Conservation (phyloP, 2,888 invertebrate species). For the Vannuccia rotundouncinata region DNA sequence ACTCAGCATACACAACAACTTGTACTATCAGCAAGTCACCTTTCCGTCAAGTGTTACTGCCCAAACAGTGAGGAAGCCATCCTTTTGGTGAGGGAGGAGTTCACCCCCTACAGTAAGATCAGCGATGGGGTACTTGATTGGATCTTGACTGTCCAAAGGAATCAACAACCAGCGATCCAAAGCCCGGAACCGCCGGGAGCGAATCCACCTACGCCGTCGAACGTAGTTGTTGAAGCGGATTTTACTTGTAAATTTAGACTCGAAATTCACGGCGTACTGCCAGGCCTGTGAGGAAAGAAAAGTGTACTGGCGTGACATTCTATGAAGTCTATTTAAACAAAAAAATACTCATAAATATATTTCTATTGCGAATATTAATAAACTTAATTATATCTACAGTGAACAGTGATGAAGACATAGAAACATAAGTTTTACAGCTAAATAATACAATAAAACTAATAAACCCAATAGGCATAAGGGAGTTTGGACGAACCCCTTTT, state of each 20-base stretch:
- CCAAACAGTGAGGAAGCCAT: conserved; percentile 76
- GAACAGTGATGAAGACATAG: too few species aligned
- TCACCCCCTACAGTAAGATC: conserved; percentile 64
- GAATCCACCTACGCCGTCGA: conserved; percentile 77
- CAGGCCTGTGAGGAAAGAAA: too few species aligned
- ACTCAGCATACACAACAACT: too few species aligned
- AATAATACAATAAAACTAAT: too few species aligned
- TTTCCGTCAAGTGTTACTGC: conserved; percentile 83
- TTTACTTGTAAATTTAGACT: conserved; percentile 22
- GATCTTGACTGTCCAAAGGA: conserved; percentile 29
- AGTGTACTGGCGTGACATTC: background rate
- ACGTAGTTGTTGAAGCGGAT: conserved; percentile 82
- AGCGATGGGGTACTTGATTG: background rate
- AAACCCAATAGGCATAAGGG: too few species aligned
- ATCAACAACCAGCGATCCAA: conserved; percentile 70
- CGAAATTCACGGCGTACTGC: conserved; percentile 67
- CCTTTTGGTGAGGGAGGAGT: conserved; percentile 69
- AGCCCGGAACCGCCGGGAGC: conserved; percentile 77
- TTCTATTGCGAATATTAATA: too few species aligned
- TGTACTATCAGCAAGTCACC: conserved; percentile 59
- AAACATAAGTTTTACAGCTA: too few species aligned
- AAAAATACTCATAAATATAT: too few species aligned
- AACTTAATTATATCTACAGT: too few species aligned
- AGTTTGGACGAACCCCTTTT: background rate
- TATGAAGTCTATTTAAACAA: too few species aligned